A percentile compares a stretch with the other conserved stretches of the same genome.
Conservation (phyloP, 2,888 invertebrate species). For the Leucozona laternaria region DNA sequence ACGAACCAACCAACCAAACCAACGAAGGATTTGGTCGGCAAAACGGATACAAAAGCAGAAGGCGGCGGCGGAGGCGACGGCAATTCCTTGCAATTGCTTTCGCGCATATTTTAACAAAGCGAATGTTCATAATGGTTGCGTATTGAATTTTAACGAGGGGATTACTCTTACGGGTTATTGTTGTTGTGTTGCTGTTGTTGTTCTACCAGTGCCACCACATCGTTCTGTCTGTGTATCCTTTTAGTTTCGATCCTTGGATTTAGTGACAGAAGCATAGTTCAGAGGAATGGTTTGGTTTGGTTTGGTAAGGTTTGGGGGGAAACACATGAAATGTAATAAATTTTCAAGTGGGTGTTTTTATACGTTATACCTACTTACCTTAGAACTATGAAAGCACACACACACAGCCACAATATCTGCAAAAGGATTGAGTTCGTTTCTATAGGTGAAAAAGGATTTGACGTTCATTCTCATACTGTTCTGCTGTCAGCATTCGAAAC, state of each 20-base stretch:
- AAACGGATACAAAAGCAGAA: conserved; percentile 41
- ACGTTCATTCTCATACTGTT: neutral
- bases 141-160: conserved; percentile 75
- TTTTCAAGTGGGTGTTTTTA: conserved; percentile 62
- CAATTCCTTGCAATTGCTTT: conserved; percentile 74
- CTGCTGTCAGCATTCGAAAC: conserved; percentile 34
- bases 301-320: conserved; percentile 4
- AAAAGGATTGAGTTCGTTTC: conserved; percentile 44
- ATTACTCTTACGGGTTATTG: conserved; percentile 51
- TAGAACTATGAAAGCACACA: neutral
- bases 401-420: neutral
- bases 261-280: conserved; percentile 32
- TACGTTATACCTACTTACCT: conserved; percentile 1
- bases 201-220: conserved; percentile 36
- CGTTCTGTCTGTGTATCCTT: conserved; percentile 51
- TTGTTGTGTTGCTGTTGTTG: conserved; percentile 1
- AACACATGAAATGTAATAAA: conserved; percentile 64
- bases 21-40: conserved; percentile 31
- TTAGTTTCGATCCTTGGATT: conserved; percentile 56
- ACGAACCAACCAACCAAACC: neutral
- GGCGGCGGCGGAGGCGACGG: conserved; percentile 45
- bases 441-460: conserved; percentile 29
- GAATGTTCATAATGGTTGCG: conserved; percentile 75
- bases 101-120: conserved; percentile 76
- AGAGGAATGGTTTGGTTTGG: conserved; percentile 14